A percentile compares a stretch with the other conserved stretches of the same genome.
Evolutionary conservation across 2,888 invertebrate genomes (phyloP).

Genomic region (Cyclophora albipunctata): DNA sequence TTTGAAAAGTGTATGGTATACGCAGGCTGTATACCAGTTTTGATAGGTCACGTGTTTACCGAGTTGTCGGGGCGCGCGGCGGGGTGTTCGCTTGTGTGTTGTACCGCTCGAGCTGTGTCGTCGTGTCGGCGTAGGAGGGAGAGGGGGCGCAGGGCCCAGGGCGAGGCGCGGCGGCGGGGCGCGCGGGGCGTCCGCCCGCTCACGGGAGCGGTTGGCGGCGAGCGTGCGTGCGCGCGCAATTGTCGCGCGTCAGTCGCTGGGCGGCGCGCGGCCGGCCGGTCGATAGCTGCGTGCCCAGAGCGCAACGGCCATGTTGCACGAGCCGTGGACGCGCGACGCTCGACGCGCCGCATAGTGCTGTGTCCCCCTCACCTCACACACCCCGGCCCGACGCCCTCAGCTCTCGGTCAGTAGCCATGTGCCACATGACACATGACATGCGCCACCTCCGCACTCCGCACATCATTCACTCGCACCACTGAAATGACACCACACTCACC

Average conservation of each 20-base stretch:
- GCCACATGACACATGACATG: conserved; percentile 7
- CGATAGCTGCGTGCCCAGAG: conserved; percentile 57
- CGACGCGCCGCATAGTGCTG: conserved; percentile 46
- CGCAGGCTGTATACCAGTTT: conserved; percentile 1
- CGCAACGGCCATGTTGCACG: conserved; percentile 58
- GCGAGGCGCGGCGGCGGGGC: conserved; percentile 18
- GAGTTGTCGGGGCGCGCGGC: conserved; percentile 3
- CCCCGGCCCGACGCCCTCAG: conserved; percentile 33
- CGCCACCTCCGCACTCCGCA: conserved; percentile 3
- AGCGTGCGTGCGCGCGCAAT: conserved; percentile 58
- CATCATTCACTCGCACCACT: conserved; percentile 3
- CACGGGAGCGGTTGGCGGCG: conserved; percentile 33
- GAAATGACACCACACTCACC: not conserved
- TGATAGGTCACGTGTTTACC: conserved; percentile 12
- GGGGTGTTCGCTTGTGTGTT: conserved; percentile 12
- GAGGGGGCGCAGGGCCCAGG: conserved; percentile 8
- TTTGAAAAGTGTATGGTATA: too few species aligned
- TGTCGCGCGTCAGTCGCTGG: conserved; percentile 59
- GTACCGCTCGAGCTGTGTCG: conserved; percentile 1
- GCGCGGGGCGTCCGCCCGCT: conserved; percentile 24
- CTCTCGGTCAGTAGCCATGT: conserved; percentile 31
- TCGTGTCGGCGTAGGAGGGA: not conserved
- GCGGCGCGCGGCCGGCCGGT: conserved; percentile 67
- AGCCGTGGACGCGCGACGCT: conserved; percentile 54
- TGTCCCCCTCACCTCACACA: conserved; percentile 31